Evolutionary conservation across 2,888 invertebrate species (phyloP).

Genomic region (Rhynchonema sp.): DNA sequence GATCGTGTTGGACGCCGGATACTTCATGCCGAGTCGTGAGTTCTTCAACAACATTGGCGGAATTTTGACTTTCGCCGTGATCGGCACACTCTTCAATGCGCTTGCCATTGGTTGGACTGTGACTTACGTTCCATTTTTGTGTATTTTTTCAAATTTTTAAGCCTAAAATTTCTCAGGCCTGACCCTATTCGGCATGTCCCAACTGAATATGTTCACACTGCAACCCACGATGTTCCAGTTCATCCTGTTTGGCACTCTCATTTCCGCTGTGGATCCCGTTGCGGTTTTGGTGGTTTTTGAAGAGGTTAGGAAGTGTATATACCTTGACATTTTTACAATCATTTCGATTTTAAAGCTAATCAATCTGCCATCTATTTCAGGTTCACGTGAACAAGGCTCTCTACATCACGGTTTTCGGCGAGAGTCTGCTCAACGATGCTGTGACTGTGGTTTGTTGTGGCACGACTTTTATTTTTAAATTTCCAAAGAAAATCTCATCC

Average conservation of each 20-base stretch:
- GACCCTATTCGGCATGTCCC: background rate
- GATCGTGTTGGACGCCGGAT: conserved; percentile 87
- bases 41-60: conserved; percentile 96
- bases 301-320: conserved; percentile 4
- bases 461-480: too few species aligned
- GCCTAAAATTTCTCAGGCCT: background rate
- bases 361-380: conserved; percentile 9
- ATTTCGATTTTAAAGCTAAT: background rate
- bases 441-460: conserved; percentile 61
- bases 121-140: too few species aligned
- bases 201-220: background rate
- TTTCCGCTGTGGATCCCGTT: conserved; percentile 25
- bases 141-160: background rate
- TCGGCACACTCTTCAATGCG: conserved; percentile 84
- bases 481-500: too few species aligned
- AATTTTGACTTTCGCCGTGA: conserved; percentile 65
- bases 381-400: conserved; percentile 79
- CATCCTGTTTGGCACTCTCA: conserved; percentile 22
- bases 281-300: conserved; percentile 26
- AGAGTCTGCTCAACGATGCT: conserved; percentile 82
- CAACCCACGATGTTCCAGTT: conserved; percentile 13
- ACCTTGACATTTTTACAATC: background rate
- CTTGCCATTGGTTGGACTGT: conserved; percentile 41
- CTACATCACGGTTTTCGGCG: conserved; percentile 90
- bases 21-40: conserved; percentile 50